phyloP scores from a whole-genome alignment of 2,113 vertebrate species.

The Cichladusa arquata region DNA sequence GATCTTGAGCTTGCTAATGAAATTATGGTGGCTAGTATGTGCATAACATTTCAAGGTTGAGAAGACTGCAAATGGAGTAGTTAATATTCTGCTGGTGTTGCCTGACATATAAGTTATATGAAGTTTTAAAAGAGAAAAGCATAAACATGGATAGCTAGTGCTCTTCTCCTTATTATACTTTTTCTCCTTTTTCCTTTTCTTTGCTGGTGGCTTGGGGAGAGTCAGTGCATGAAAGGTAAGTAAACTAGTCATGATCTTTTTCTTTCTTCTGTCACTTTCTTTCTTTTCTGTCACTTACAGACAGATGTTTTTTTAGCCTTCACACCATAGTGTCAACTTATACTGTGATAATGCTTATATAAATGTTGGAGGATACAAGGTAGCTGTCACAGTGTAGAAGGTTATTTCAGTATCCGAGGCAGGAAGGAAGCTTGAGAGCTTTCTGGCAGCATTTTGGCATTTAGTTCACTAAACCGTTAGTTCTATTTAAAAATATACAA shows the following conservation, averaged over 20 bases:
- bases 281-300: neutral
- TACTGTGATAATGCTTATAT: neutral
- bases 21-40: neutral
- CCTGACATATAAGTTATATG: neutral
- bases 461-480: neutral
- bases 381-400: neutral
- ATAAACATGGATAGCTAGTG: neutral
- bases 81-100: neutral
- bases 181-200: slow-evolving; percentile 15
- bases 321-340: neutral
- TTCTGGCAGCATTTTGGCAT: neutral
- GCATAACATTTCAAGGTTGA: neutral
- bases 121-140: neutral
- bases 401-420: neutral
- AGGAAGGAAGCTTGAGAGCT: neutral
- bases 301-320: neutral
- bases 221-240: neutral
- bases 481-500: neutral
- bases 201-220: neutral
- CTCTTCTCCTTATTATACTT: slow-evolving; percentile 1
- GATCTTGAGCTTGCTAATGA: neutral
- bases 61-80: neutral
- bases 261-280: neutral
- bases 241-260: neutral
- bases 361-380: neutral